These are phyloP conservation scores for Neodiprion lecontei DNA, from an alignment of 1,140 invertebrate species.

Conservation along the genomic window DNA sequence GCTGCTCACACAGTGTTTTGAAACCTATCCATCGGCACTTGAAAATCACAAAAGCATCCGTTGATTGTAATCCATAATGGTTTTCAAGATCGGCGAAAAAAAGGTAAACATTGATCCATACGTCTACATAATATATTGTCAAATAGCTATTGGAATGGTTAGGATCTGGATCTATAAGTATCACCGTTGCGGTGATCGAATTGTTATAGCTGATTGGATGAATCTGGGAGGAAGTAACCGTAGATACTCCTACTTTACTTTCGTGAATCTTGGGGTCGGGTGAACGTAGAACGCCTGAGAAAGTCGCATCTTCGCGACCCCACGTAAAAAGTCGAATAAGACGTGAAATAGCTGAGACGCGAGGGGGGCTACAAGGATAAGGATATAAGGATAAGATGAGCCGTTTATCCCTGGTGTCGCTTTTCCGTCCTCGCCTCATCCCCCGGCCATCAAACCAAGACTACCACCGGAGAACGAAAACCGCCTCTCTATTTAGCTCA, in stretches of 20 bases:
- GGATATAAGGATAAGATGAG: slow-evolving; percentile 52
- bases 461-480: neutral
- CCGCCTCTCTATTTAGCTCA: slow-evolving; percentile 15
- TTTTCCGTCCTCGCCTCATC: slow-evolving; percentile 53
- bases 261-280: neutral
- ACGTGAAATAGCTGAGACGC: neutral
- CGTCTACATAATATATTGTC: too few relatives aligned
- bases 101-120: too few relatives aligned
- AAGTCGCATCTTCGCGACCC: neutral
- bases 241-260: neutral
- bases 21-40: too few relatives aligned
- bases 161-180: too few relatives aligned
- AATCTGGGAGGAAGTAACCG: neutral
- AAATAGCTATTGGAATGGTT: too few relatives aligned
- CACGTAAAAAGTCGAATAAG: slow-evolving; percentile 3
- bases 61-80: too few relatives aligned
- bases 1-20: too few relatives aligned
- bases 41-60: too few relatives aligned
- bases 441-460: slow-evolving; percentile 3
- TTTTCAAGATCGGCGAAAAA: too few relatives aligned
- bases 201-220: neutral
- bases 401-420: slow-evolving; percentile 61
- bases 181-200: neutral
- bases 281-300: neutral
- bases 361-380: slow-evolving; percentile 10